Percentiles rank a stretch among this genome's conserved stretches.
Evolutionary conservation across 2,888 invertebrate species (phyloP).

Genomic region (Empis stercorea): DNA sequence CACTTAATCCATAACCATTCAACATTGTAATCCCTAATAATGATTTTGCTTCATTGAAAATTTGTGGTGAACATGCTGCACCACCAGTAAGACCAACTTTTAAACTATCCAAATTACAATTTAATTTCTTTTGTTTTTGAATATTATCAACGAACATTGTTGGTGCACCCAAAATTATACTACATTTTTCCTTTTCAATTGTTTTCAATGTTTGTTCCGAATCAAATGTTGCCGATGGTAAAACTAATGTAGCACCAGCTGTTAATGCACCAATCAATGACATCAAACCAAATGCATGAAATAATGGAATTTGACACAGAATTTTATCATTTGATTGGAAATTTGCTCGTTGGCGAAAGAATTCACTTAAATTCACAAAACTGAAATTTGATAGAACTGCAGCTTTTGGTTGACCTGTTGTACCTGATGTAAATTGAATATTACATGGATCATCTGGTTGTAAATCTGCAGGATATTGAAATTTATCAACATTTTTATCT

Average conservation of each 20-base stretch:
- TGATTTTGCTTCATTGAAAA: slow-evolving; percentile 19
- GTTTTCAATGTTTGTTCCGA: slow-evolving; percentile 48
- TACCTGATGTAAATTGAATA: slow-evolving; percentile 76
- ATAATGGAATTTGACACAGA: slow-evolving; percentile 59
- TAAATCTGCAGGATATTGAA: slow-evolving; percentile 18
- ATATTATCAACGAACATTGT: slow-evolving; percentile 77
- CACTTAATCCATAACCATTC: slow-evolving; percentile 46
- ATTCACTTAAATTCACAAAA: slow-evolving; percentile 61
- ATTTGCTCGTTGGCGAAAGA: slow-evolving; percentile 41
- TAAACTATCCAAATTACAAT: slow-evolving; percentile 37
- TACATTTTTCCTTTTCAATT: slow-evolving; percentile 56
- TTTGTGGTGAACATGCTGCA: slow-evolving; percentile 51
- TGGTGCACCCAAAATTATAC: slow-evolving; percentile 62
- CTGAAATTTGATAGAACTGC: slow-evolving; percentile 56
- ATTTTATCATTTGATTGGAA: slow-evolving; percentile 18
- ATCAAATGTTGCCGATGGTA: slow-evolving; percentile 47
- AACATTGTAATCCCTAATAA: slow-evolving; percentile 19
- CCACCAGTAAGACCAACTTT: slow-evolving; percentile 57
- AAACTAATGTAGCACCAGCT: slow-evolving; percentile 46
- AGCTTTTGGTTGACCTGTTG: slow-evolving; percentile 66
- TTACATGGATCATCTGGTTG: slow-evolving; percentile 59
- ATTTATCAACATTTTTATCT: slow-evolving; percentile 18
- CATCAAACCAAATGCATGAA: slow-evolving; percentile 69
- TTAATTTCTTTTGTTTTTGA: slow-evolving; percentile 37
- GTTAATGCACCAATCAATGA: slow-evolving; percentile 45